Conservation (phyloP, 2,888 invertebrate species). For the Lamellibrachia columna region DNA sequence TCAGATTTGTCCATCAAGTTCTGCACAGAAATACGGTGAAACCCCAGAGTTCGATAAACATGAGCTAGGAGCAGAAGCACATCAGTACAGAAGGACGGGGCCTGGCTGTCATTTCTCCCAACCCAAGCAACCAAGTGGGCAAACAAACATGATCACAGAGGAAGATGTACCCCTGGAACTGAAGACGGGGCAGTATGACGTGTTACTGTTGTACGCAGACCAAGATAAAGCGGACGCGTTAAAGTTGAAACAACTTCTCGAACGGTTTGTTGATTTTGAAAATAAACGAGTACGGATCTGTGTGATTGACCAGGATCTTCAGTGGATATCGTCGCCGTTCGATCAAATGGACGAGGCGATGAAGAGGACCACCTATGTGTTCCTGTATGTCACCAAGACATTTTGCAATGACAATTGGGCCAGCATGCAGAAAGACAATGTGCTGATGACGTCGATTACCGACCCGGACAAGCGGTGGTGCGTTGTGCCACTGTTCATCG, state of each 20-base stretch:
- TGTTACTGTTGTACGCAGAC: conserved; percentile 49
- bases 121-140: too few species aligned
- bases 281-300: conserved; percentile 20
- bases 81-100: too few species aligned
- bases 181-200: conserved; percentile 47
- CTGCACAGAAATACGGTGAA: not conserved
- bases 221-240: conserved; percentile 40
- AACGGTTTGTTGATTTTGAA: conserved; percentile 29
- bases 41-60: not conserved
- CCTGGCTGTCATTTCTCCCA: too few species aligned
- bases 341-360: conserved; percentile 38
- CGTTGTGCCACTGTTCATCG: conserved; percentile 51
- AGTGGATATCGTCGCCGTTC: conserved; percentile 17
- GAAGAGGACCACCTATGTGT: conserved; percentile 51
- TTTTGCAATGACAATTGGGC: conserved; percentile 51
- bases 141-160: not conserved
- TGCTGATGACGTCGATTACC: conserved; percentile 51
- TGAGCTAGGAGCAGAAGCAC: not conserved
- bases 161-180: conserved; percentile 37
- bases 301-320: conserved; percentile 18
- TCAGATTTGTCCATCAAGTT: not conserved
- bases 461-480: conserved; percentile 51
- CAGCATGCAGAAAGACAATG: conserved; percentile 49
- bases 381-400: conserved; percentile 48
- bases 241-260: conserved; percentile 43